Conservation (phyloP, 1,140 invertebrate genomes). For the Kradibia gibbosae region DNA sequence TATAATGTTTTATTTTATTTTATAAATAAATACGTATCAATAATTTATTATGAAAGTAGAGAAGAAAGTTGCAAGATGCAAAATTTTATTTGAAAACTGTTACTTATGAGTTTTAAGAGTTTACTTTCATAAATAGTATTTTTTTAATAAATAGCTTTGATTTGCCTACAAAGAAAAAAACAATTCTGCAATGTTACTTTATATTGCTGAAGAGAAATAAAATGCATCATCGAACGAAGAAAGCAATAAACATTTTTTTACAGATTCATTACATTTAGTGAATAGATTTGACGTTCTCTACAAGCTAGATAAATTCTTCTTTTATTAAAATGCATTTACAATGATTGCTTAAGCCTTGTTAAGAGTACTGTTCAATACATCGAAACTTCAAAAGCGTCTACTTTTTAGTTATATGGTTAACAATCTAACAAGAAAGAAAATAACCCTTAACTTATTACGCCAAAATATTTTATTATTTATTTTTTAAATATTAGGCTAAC, state of each 20-base stretch:
- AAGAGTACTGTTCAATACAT: slow-evolving; percentile 24
- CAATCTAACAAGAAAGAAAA: background rate
- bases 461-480: slow-evolving; percentile 12
- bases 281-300: slow-evolving; percentile 25
- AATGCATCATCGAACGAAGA: slow-evolving; percentile 6
- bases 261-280: slow-evolving; percentile 7
- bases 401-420: slow-evolving; percentile 28
- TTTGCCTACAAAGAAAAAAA: background rate
- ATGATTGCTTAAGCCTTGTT: slow-evolving; percentile 21
- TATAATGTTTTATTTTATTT: slow-evolving; percentile 7
- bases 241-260: background rate
- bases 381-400: slow-evolving; percentile 37
- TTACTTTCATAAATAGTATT: slow-evolving; percentile 31
- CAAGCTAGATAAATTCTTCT: slow-evolving; percentile 16
- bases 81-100: slow-evolving; percentile 4
- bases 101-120: background rate
- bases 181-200: slow-evolving; percentile 1
- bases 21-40: background rate
- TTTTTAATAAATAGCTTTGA: slow-evolving; percentile 12
- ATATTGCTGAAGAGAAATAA: background rate
- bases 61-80: background rate
- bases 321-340: slow-evolving; percentile 27
- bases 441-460: slow-evolving; percentile 11
- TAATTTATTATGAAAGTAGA: slow-evolving; percentile 30
- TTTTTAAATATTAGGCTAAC: slow-evolving; percentile 37